Evolutionary conservation across 2,888 invertebrate species (phyloP), one percentile per base, ranked within the genome.

Genomic region (Dicyrtomina minuta): DNA sequence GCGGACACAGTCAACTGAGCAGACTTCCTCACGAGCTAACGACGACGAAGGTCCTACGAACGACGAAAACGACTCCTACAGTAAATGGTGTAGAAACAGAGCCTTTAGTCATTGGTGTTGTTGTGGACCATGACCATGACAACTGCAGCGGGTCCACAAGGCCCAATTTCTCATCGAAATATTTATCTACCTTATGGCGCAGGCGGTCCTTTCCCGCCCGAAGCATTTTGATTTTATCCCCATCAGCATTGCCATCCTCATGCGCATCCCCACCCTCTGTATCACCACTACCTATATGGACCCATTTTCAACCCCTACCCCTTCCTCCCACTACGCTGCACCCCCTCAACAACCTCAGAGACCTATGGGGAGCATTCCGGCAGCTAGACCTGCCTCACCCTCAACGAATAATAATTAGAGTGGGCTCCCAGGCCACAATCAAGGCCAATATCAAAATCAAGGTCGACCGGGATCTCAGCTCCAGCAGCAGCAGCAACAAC

Each of bases 191-290:
- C 81, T 81, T 22, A 73, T 85, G n/a, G n/a, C n/a, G n/a, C n/a
- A 89, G 74, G 71, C 10, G 76, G 67, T 13, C 76, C 76, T 20
- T 78, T 77, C 68, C 74, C 75, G 5, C 75, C 76, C 1, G 76
- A 75, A 55, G 75, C 78, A n/a, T n/a, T n/a, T n/a, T n/a, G n/a
- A 44, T 78, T 78, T 68, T 79, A 79, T 72, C 79, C 79, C 59
- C 78, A 79, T 58, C 86, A 90, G 64, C 88, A 91, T n/a, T n/a
- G n/a, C n/a, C n/a, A n/a, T n/a, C n/a, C n/a, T 78, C 85, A 89
- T 71, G 89, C 80, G 13, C 82, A 81, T 73, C 81, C 90, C 1
- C 89, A 89, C 78, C 87, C 89, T 6, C 88, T 89, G 80, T 89
- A 89, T 17, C 89, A 62, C 33, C 79, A 74, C 58, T 89, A 1